phyloP scores from a whole-genome alignment of 2,113 vertebrate species.

The Melanerpes aurifrons region DNA sequence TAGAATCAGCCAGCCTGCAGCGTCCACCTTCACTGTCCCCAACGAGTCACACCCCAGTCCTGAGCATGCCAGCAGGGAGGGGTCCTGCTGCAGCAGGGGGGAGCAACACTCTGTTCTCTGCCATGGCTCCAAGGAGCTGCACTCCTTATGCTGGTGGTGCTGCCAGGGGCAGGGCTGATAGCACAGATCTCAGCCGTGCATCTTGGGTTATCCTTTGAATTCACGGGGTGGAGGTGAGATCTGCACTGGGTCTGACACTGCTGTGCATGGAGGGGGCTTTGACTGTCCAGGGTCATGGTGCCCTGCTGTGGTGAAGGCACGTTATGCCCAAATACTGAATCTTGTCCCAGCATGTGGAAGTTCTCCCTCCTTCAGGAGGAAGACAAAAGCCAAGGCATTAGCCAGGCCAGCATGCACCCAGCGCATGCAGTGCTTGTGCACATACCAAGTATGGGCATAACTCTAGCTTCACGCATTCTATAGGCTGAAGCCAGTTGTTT shows the following conservation, averaged over 20 bases:
- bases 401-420: no score
- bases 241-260: neutral
- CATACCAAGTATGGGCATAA: no score
- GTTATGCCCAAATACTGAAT: no score
- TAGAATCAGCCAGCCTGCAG: neutral
- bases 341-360: no score
- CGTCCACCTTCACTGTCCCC: neutral
- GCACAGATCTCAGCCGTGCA: neutral
- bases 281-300: neutral
- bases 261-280: neutral
- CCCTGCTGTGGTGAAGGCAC: neutral
- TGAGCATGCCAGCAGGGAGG: neutral
- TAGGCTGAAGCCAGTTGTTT: no score
- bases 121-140: no score
- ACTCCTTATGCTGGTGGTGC: neutral
- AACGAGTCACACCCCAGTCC: neutral
- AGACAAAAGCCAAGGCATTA: no score
- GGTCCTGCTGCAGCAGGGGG: neutral
- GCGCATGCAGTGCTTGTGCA: no score
- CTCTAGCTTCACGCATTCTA: no score
- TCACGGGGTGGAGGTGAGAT: neutral
- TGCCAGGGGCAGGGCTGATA: neutral
- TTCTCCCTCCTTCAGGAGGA: no score
- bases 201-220: neutral
- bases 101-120: neutral